Evolutionary conservation across 2,113 vertebrate genomes (phyloP).

Genomic region (Numenius arquata): DNA sequence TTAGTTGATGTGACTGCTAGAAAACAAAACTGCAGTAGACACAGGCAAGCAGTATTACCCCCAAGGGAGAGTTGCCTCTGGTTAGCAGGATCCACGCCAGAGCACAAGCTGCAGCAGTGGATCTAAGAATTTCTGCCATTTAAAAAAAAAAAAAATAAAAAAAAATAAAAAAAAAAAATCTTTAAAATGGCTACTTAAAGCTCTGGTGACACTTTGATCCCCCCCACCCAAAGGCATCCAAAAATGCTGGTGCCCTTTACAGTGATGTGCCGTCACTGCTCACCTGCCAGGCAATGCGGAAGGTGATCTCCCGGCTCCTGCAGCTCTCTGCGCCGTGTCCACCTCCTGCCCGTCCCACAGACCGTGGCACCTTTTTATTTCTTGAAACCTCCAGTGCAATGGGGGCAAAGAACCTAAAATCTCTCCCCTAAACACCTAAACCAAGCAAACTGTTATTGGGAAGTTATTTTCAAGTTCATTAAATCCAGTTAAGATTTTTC

Average conservation of each 20-base stretch:
- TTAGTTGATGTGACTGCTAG: neutral
- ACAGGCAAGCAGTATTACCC: neutral
- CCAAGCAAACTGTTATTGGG: neutral
- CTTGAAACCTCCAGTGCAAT: neutral
- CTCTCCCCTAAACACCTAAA: neutral
- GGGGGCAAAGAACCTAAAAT: neutral
- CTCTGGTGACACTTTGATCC: neutral
- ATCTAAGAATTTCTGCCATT: neutral
- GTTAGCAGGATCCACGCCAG: neutral
- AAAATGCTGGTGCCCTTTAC: neutral
- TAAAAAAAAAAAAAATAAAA: neutral
- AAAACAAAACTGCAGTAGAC: no score
- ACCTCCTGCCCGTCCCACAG: neutral
- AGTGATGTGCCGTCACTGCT: neutral
- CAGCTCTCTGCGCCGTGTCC: rapidly evolving
- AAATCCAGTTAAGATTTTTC: neutral
- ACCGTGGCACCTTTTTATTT: neutral
- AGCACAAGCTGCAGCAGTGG: neutral
- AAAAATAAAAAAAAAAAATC: neutral
- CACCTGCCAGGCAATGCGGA: neutral
- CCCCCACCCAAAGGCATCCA: neutral
- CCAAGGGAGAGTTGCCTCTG: neutral
- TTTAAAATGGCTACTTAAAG: neutral
- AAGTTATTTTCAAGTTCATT: neutral
- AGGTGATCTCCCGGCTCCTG: no score